Evolutionary conservation across 2,113 vertebrate genomes (phyloP), one percentile per base, ranked within the genome.

Genomic region (Illadopsis cleaveri): DNA sequence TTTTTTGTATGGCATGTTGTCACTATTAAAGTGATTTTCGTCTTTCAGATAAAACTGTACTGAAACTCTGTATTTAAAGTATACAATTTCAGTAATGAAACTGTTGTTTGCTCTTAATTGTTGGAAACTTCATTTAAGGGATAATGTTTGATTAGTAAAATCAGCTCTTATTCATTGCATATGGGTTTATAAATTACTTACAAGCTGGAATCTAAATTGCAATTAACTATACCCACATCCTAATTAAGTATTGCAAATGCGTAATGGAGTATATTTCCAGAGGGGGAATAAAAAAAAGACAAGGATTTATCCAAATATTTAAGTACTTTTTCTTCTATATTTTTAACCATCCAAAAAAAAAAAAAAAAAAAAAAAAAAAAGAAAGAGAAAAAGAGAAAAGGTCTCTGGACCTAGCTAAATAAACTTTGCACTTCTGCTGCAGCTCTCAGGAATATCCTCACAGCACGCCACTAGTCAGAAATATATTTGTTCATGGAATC

Each of bases 121-220:
- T 66, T 76, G 35, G 51, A 61, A 66, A 68, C 18, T 28, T 76
- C 23, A 51, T 72, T 73, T 83, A 38, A 82, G 54, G n/a, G 37
- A 25, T 60, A 14, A 86, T n/a, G 13, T 45, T 81, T 90, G 8
- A 53, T 71, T 75, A 17, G 23, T 65, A 77, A 73, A 92, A 72
- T 60, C 27, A 60, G 40, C 31, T 73, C 11, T 76, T 72, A 61
- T 47, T 81, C 75, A 24, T 65, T 73, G 10, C 60, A 61, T 61
- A 25, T 56, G 15, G 6, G 16, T 78, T 92, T 84, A 61, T 89
- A 81, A 94, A 84, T 91, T 54, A 45, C 45, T 51, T 89, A 53
- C 30, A 83, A 91, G 16, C 24, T 56, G 30, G 30, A 82, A 48
- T 82, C 13, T 53, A 45, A 68, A 87, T 85, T 78, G 38, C 58